Percentiles rank a stretch among this genome's conserved stretches.
Evolutionary conservation across 2,113 vertebrate genomes (phyloP).

Genomic region (Anser cygnoides): DNA sequence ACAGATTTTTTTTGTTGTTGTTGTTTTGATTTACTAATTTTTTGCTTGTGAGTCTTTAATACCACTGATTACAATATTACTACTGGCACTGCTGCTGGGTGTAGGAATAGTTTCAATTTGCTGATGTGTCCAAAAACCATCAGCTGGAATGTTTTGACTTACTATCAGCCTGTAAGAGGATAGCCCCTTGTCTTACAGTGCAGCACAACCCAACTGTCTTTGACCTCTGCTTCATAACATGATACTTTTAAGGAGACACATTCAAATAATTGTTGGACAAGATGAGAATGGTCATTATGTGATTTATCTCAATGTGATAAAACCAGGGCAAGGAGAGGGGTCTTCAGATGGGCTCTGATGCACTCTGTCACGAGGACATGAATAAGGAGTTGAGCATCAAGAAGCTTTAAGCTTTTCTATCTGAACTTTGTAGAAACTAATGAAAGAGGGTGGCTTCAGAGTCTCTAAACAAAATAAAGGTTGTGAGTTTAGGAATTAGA

Average conservation of each 20-base stretch:
- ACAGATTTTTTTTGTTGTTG: neutral
- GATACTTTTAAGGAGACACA: neutral
- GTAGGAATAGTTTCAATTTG: neutral
- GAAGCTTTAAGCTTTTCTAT: neutral
- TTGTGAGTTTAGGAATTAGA: neutral
- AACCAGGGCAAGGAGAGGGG: neutral
- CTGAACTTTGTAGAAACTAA: neutral
- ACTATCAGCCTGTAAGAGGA: neutral
- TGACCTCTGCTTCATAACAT: neutral
- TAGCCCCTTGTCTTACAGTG: too few species aligned
- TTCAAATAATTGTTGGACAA: neutral
- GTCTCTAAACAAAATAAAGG: neutral
- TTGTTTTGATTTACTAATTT: neutral
- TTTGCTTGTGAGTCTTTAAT: neutral
- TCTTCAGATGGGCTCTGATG: neutral
- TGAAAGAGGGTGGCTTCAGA: neutral
- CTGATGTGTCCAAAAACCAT: neutral
- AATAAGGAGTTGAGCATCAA: neutral
- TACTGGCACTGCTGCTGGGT: neutral
- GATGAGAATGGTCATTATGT: rapidly evolving
- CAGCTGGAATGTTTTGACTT: neutral
- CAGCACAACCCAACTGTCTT: neutral
- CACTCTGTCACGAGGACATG: neutral
- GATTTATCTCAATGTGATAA: neutral
- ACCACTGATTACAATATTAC: neutral